phyloP scores from a whole-genome alignment of 2,113 vertebrate species.

The Lethenteron reissneri region DNA sequence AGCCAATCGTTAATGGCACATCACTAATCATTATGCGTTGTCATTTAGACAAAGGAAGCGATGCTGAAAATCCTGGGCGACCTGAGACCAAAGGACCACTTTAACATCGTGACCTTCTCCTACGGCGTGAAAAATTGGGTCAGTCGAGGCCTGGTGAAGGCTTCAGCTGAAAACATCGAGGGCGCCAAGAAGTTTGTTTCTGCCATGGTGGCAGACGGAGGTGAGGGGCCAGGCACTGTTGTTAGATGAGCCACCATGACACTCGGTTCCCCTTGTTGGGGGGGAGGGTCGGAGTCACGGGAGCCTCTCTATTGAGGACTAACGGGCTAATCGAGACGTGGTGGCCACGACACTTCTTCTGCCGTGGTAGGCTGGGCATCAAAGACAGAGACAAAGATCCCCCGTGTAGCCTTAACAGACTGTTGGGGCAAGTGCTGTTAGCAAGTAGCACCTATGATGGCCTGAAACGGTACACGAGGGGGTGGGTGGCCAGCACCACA shows the following conservation, averaged over 20 bases:
- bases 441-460: no score
- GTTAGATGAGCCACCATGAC: background rate
- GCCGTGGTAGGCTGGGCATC: background rate
- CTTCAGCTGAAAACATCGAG: slow-evolving; percentile 14
- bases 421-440: no score
- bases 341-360: background rate
- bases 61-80: slow-evolving; percentile 27
- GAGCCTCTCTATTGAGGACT: background rate
- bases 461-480: no score
- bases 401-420: no score
- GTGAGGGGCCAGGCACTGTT: slow-evolving; percentile 12
- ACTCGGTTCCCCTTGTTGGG: background rate
- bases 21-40: background rate
- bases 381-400: background rate
- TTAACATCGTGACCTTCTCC: background rate
- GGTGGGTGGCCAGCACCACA: no score
- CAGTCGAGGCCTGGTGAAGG: slow-evolving; percentile 18
- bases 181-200: slow-evolving; percentile 14
- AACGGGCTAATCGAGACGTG: background rate
- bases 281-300: background rate
- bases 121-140: slow-evolving; percentile 11
- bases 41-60: slow-evolving; percentile 22
- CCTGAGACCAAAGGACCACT: slow-evolving; percentile 19
- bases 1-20: no score
- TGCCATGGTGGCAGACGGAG: slow-evolving; percentile 18